Evolutionary conservation across 1,140 invertebrate species (phyloP).

Genomic region (Eumaeus atala): DNA sequence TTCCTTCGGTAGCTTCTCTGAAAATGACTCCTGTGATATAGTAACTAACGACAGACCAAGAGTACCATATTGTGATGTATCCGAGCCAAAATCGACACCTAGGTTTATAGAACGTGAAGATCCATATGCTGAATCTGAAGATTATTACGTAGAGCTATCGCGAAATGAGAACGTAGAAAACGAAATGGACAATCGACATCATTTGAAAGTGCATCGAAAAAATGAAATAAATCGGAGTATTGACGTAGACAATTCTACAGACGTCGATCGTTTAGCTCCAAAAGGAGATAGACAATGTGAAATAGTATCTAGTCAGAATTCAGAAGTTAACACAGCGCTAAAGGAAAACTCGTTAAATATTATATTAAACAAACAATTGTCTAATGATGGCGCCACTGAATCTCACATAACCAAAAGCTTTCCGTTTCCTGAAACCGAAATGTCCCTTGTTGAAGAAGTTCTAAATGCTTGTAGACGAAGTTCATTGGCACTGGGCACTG

Average conservation of each 20-base stretch:
- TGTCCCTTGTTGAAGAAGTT: conserved; percentile 65
- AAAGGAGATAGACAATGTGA: conserved; percentile 46
- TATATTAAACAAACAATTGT: conserved; percentile 43
- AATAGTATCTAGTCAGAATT: conserved; percentile 51
- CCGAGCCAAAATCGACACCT: conserved; percentile 57
- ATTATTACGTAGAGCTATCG: conserved; percentile 52
- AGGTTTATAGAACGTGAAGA: conserved; percentile 64
- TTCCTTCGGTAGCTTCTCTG: conserved; percentile 65
- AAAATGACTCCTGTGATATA: conserved; percentile 62
- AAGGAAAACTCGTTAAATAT: conserved; percentile 65
- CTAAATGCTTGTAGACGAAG: conserved; percentile 59
- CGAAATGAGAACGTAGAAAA: conserved; percentile 60
- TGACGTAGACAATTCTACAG: conserved; percentile 41
- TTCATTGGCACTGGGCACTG: conserved; percentile 70
- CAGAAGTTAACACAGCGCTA: conserved; percentile 51
- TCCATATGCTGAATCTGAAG: conserved; percentile 60
- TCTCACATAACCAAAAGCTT: conserved; percentile 49
- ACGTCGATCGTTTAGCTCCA: conserved; percentile 32
- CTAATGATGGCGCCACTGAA: conserved; percentile 42
- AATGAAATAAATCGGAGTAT: conserved; percentile 70
- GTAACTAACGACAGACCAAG: conserved; percentile 39
- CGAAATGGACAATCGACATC: conserved; percentile 59
- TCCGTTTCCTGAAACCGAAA: conserved; percentile 49
- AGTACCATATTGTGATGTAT: conserved; percentile 52
- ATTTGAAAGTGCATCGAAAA: conserved; percentile 66